Evolutionary conservation across 2,797 vertebrate species (phyloP), one percentile per base, ranked within the genome.

Genomic region (Apodemus agrarius): DNA sequence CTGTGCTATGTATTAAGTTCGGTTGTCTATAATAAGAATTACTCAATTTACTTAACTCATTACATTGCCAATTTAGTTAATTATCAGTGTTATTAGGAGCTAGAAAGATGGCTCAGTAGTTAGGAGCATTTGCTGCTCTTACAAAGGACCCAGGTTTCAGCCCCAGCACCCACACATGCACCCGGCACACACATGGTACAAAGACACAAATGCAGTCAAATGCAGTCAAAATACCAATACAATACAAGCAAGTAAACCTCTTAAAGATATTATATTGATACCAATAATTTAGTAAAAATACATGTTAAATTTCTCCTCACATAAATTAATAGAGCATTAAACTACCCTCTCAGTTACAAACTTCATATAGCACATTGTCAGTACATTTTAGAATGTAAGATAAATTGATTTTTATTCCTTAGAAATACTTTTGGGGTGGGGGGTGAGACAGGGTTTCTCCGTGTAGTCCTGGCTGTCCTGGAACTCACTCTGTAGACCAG

Each of bases 41-140:
- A 72, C 52, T 95, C 92, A 96, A 92, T 90, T 21, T 69, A 88
- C 59, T 92, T 43, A 88, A 22, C 63, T 85, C 84, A 92, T 76
- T 83, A 13, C 65, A 82, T n/a, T 90, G 8, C 12, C 85, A 75
- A 78, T 46, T 95, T 54, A 57, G 37, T 52, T 19, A 96, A 84
- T 90, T 52, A 75, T 4, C n/a, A 85, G 46, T n/a, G 61, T 14
- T 49, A 34, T n/a, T 67, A 67, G 43, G 19, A 49, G 43, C 17
- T 49, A 29, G 29, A 46, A 34, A 24, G 43, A 67, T 85, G 31
- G 63, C 19, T 67, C 63, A 24, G 83, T 65, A 17, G 9, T 34
- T 22, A 65, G 3, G 19, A 43, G 43, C 61, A n/a, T 61, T n/a
- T 16, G 43, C 43, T 69, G 63, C 83, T 69, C 43, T n/a, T 52